A percentile compares a stretch with the other conserved stretches of the same genome.
Evolutionary conservation across 2,888 invertebrate species (phyloP).

Genomic region (Tetragonisca angustula): DNA sequence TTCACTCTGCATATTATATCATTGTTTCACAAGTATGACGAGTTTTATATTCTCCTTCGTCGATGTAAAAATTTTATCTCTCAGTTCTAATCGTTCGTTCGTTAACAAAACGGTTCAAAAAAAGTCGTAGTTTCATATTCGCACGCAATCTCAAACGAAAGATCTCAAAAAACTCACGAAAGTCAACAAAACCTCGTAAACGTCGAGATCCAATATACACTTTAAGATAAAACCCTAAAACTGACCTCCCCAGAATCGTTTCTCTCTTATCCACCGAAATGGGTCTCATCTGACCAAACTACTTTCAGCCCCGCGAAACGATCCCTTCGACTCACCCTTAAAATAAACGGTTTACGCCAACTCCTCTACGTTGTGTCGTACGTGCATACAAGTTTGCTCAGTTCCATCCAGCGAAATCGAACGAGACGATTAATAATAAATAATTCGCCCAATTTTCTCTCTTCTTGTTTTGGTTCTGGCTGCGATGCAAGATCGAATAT

Average conservation of each 20-base stretch:
- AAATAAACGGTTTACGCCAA: neutral
- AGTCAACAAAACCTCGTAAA: neutral
- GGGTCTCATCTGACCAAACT: neutral
- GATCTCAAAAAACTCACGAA: too few relatives aligned
- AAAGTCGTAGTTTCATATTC: too few relatives aligned
- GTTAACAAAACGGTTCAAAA: too few relatives aligned
- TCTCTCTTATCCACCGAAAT: slow-evolving; percentile 2
- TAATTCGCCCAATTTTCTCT: neutral
- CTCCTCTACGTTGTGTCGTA: neutral
- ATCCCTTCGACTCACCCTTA: neutral
- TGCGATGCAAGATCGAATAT: neutral
- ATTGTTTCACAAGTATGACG: too few relatives aligned
- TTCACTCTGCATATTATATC: too few relatives aligned
- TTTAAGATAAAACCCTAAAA: neutral
- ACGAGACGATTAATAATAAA: slow-evolving; percentile 14
- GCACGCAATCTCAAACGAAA: too few relatives aligned
- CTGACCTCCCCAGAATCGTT: neutral
- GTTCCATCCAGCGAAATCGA: neutral
- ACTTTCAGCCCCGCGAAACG: neutral
- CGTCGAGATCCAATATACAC: neutral
- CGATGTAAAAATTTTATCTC: too few relatives aligned
- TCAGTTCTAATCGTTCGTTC: too few relatives aligned
- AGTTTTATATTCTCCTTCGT: too few relatives aligned
- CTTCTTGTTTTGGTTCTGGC: neutral
- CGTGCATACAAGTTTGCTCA: neutral